Base-by-base conservation (phyloP, 2,113 vertebrate genomes). In the Piaya cayana region DNA sequence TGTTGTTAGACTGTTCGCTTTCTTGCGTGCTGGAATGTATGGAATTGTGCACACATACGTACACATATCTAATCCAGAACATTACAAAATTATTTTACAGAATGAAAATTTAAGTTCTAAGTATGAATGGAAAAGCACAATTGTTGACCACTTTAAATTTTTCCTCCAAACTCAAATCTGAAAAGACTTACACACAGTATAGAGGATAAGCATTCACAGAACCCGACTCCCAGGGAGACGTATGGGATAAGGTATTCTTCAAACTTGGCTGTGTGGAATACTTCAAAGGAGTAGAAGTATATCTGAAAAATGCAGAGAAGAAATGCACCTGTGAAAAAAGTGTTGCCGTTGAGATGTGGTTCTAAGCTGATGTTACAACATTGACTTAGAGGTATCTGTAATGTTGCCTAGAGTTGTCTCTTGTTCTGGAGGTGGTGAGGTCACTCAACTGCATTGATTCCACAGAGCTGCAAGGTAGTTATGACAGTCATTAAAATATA, bases 251-350 rank as follows among this genome's bases (percentile, higher is more conserved):
- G 96, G 36, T 98, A 50, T 36, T 98, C 93, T 42, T 97, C 97
- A 88, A 99, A 98, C 72, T 97, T 98, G 34, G 98, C 98, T 8
- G 97, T 97, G 50, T 90, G 96, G 90, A 99, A 98, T 75, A 99
- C 98, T 42, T 99, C 98, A 76, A 97, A 98, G 20, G 98, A 98
- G 72, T 99, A 99, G 93, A 99, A 98, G 92, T 99, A 99, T 47
- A 99, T 98, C 98, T 99, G 84, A 52, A 95, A 96, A 95, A 94
- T 4, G n/a, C 56, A 85, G 82, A 74, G 75, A 82, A 52, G 18
- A 94, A 81, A 93, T 50, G 22, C 55, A 56, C n/a, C 43, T 50
- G 65, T 93, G 92, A 81, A 63, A 71, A 86, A 52, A 14, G 12
- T 13, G 18, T 52, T 59, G 60, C 16, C 49, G 26, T 6, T 34